Evolutionary conservation across 2,113 vertebrate genomes (phyloP), one percentile per base, ranked within the genome.

Genomic region (Hydrolagus affinis): DNA sequence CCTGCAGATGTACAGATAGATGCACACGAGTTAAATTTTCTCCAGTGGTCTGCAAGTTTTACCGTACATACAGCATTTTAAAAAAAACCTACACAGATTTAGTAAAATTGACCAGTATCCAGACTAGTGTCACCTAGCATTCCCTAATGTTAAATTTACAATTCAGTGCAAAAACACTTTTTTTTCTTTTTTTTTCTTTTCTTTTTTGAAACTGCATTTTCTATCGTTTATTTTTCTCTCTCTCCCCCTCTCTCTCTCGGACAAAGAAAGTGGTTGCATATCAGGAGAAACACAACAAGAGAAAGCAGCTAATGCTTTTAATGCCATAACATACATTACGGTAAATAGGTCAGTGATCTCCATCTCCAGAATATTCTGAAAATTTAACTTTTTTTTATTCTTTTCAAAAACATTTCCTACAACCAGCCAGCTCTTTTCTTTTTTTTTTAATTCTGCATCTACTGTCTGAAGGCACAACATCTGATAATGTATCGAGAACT

Each of bases 191-290:
- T 44, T 44, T 44, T 44, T 44, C 88, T n/a, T n/a, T n/a, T n/a
- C n/a, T n/a, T n/a, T 95, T 94, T 94, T 95, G 93, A 95, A 94
- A 96, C 94, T 95, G 95, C 94, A 94, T 95, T 94, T 95, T 92
- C 87, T 94, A 95, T 66, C 62, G 91, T 91, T 95, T 93, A 96
- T 44, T 44, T 44, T 44, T 44, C 44, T 44, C 44, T 44, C 44
- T 44, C 44, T 44, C 44, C 6, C 44, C 44, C 44, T 44, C 44
- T 44, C 44, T 44, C 44, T 92, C 94, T 95, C 95, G 91, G 93
- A 94, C 95, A 95, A 96, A 94, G 44, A 91, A 97, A 98, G 96
- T 98, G 96, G 96, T 98, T 99, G 97, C 97, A 98, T 98, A 98
- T 97, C 96, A 96, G 94, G 94, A 94, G 94, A 97, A 98, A 97